Evolutionary conservation across 2,888 invertebrate species (phyloP).

Genomic region (Thysanoteuthis rhombus): DNA sequence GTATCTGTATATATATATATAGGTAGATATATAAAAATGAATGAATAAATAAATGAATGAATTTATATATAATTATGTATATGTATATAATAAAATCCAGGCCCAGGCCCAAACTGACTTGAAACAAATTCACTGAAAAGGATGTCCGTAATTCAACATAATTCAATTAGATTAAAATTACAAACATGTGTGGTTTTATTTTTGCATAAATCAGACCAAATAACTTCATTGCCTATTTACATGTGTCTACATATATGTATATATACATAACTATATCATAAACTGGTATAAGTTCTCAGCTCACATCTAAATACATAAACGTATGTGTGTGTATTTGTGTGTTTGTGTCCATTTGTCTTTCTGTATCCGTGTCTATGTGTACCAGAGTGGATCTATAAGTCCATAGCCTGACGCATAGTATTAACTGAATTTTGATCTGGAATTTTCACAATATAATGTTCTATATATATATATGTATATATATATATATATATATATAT

Average conservation of each 20-base stretch:
- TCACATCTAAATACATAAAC: neutral
- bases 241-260: neutral
- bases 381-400: too few relatives aligned
- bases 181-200: neutral
- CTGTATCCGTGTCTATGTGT: too few relatives aligned
- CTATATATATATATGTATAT: too few relatives aligned
- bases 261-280: neutral
- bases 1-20: neutral
- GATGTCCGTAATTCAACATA: neutral
- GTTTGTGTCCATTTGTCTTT: too few relatives aligned
- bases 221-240: neutral
- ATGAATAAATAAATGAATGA: too few relatives aligned
- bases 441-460: too few relatives aligned
- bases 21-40: neutral
- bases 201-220: too few relatives aligned
- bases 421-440: too few relatives aligned
- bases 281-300: neutral
- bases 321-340: neutral
- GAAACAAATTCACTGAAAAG: neutral
- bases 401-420: too few relatives aligned
- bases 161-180: neutral
- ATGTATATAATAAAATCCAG: neutral
- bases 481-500: too few relatives aligned
- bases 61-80: neutral
- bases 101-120: neutral